A percentile compares a stretch with the other conserved stretches of the same genome.
Evolutionary conservation across 2,888 invertebrate species (phyloP).

Genomic region (Apotomis betuletana): DNA sequence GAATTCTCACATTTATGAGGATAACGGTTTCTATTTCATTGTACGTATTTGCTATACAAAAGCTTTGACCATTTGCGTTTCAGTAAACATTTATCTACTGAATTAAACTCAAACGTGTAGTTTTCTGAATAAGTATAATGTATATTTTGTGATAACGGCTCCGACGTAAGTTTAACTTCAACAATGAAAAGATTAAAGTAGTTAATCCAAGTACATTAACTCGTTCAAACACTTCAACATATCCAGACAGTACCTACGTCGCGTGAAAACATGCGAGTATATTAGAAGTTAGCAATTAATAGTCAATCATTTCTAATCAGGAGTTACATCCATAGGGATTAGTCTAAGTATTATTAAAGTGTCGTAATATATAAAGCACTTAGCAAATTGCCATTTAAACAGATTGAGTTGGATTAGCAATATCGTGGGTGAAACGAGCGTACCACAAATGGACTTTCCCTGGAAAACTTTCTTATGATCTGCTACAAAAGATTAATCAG

Average conservation of each 20-base stretch:
- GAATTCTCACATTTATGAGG: too few relatives aligned
- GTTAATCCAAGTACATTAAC: too few relatives aligned
- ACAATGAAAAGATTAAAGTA: too few relatives aligned
- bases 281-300: background rate
- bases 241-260: background rate
- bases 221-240: too few relatives aligned
- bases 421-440: constrained; percentile 28
- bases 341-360: constrained; percentile 11
- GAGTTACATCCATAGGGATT: background rate
- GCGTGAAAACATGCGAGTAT: background rate
- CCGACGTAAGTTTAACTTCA: too few relatives aligned
- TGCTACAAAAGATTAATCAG: constrained; percentile 43
- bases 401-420: constrained; percentile 8
- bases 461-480: constrained; percentile 40
- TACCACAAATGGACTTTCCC: constrained; percentile 52
- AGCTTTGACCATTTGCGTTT: too few relatives aligned
- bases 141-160: too few relatives aligned
- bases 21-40: too few relatives aligned
- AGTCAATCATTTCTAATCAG: background rate
- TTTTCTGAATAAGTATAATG: too few relatives aligned
- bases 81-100: too few relatives aligned
- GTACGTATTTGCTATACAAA: too few relatives aligned
- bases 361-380: constrained; percentile 16
- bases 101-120: too few relatives aligned
- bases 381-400: constrained; percentile 32